Evolutionary conservation across 1,140 invertebrate species (phyloP), one percentile per base, ranked within the genome.

Genomic region (Eriosoma lanigerum): DNA sequence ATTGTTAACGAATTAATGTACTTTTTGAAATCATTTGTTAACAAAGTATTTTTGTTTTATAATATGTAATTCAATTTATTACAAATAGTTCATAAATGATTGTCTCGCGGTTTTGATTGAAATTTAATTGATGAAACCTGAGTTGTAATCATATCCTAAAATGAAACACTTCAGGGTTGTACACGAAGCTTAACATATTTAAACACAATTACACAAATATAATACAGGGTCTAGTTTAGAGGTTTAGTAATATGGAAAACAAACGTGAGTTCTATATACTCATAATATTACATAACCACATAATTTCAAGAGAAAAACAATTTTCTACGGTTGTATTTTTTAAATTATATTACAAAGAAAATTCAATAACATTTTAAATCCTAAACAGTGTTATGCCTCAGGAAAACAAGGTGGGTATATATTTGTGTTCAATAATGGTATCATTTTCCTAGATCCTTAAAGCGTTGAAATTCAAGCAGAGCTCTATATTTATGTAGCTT

Each of bases 121-220:
- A 68, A 68, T 68, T 68, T 48, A 68, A 68, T 68, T 68, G 38
- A 46, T 46, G 38, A 48, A 48, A 68, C 64, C n/a, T 9, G 32
- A 66, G 38, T 66, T 46, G 38, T 26, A 24, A 24, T 26, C 46
- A 2, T 24, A 68, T 68, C 2, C 44, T 68, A 48, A 4, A 8
- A 0, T 9, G 21, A 46, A 68, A 17, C 15, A 38, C 19, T 68
- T 24, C 17, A 10, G 21, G 1, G 29, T 12, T 21, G 32, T n/a
- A n/a, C 10, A 8, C n/a, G 46, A 48, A 21, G 64, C 21, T 68
- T 68, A 48, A 48, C 21, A 46, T 17, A 12, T 68, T 68, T 48
- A 68, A 21, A 68, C n/a, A 15, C 38, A 0, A 68, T 38, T 38
- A 8, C 8, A 38, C 32, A 38, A 38, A 38, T 8, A 38, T 38